Conservation (phyloP, 2,113 vertebrate species). For the Limnothrissa miodon region DNA sequence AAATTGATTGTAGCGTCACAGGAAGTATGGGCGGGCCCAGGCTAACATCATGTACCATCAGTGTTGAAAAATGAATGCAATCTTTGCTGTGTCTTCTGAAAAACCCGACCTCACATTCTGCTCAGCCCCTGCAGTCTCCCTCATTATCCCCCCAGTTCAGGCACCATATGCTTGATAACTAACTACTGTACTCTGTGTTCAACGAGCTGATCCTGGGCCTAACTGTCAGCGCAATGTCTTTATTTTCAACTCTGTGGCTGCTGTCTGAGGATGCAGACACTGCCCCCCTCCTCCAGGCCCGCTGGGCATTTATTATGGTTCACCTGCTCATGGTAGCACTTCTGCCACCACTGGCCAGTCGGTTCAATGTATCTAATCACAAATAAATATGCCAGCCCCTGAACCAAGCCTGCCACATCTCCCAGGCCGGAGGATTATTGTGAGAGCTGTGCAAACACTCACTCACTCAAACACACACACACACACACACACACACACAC, state of each 20-base stretch:
- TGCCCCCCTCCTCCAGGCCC: neutral
- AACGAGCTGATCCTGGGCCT: neutral
- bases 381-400: neutral
- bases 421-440: neutral
- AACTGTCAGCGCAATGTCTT: neutral
- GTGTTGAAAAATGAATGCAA: neutral
- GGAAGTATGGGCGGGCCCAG: no score
- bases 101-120: neutral
- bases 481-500: neutral
- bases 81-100: neutral
- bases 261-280: neutral
- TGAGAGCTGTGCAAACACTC: neutral
- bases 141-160: neutral
- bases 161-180: neutral
- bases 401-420: neutral
- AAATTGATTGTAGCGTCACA: no score
- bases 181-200: neutral
- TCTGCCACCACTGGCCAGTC: neutral
- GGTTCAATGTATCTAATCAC: neutral
- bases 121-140: neutral
- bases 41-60: neutral
- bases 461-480: neutral
- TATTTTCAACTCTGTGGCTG: neutral
- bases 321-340: neutral
- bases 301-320: neutral